Evolutionary conservation across 2,113 vertebrate species (phyloP).

Genomic region (Sebastes fasciatus): DNA sequence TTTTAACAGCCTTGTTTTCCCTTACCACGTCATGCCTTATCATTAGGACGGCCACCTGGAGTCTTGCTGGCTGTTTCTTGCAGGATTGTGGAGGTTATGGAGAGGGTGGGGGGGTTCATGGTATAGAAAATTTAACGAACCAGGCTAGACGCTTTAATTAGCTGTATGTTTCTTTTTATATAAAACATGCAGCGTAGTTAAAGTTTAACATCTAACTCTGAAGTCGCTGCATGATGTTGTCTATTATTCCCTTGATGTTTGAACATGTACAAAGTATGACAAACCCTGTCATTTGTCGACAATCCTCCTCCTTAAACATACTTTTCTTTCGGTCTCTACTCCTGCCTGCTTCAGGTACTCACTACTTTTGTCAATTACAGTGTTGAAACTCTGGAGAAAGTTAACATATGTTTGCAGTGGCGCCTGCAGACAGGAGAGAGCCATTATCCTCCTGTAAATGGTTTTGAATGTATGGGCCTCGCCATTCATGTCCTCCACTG

Average conservation of each 20-base stretch:
- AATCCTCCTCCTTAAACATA: neutral
- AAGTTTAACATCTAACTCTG: neutral
- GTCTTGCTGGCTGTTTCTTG: constrained; percentile 40
- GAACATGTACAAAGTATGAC: neutral
- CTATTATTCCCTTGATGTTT: neutral
- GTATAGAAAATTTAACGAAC: constrained; percentile 23
- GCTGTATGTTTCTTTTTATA: neutral
- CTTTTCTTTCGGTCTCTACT: constrained; percentile 20
- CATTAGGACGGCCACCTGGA: constrained; percentile 64
- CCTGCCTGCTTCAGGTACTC: constrained; percentile 11
- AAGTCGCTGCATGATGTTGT: neutral
- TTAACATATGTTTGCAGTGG: constrained; percentile 52
- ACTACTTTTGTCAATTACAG: constrained; percentile 58
- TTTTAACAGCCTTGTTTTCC: constrained; percentile 77
- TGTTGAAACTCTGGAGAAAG: constrained; percentile 56
- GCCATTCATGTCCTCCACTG: neutral
- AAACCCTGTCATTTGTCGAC: constrained; percentile 40
- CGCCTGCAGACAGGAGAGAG: constrained; percentile 32
- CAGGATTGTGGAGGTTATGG: constrained; percentile 8
- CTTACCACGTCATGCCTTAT: constrained; percentile 63
- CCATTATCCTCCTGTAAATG: constrained; percentile 6
- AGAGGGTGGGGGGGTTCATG: neutral
- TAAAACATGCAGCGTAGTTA: neutral
- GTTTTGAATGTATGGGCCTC: constrained; percentile 5
- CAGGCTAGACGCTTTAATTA: constrained; percentile 15